Base-by-base conservation (phyloP, 2,797 vertebrate species). In the Meda fulgida region DNA sequence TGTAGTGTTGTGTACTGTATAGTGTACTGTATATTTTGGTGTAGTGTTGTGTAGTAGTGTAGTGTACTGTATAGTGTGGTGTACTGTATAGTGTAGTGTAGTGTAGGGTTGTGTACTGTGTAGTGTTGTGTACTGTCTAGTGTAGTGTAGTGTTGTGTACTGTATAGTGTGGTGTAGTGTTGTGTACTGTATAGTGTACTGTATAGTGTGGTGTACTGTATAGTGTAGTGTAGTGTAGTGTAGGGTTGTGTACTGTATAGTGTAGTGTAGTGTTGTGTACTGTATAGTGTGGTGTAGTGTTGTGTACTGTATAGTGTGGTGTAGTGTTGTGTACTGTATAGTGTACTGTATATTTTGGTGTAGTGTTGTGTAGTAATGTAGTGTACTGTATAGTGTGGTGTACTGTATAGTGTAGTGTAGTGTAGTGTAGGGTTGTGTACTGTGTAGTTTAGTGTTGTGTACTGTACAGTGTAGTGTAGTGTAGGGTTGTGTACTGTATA, bases 101-200 rank as follows among this genome's bases (percentile, higher is more conserved):
- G 0, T 38, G 5, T 10, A 1, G 16, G n/a, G n/a, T n/a, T n/a
- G n/a, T 34, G 1, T 3, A 16, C 0, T 34, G 7, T 1, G 0
- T 3, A 9, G 7, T 34, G 3, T 2, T 9, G 7, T 34, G 1
- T 9, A 34, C 3, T 4, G 2, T 34, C n/a, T n/a, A 9, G 11
- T 63, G 58, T 0, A 9, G 16, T 19, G 3, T 7, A 4, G 0
- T 66, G 3, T 4, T 8, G 4, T 38, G 0, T 5, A 1, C n/a
- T n/a, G 7, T 67, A 1, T 67, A 4, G 1, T 67, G 18, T 18
- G 19, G 18, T 67, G 9, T 21, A 40, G 40, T 10, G 8, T 2
- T 0, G n/a, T 31, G 10, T 65, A 8, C 5, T 31, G 1, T 31
- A 3, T 1, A n/a, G n/a, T n/a, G n/a, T n/a, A n/a, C n/a, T n/a